These are phyloP conservation scores for Steromphala cineraria DNA, from an alignment of 2,888 invertebrate genomes.

Conservation along the genomic window DNA sequence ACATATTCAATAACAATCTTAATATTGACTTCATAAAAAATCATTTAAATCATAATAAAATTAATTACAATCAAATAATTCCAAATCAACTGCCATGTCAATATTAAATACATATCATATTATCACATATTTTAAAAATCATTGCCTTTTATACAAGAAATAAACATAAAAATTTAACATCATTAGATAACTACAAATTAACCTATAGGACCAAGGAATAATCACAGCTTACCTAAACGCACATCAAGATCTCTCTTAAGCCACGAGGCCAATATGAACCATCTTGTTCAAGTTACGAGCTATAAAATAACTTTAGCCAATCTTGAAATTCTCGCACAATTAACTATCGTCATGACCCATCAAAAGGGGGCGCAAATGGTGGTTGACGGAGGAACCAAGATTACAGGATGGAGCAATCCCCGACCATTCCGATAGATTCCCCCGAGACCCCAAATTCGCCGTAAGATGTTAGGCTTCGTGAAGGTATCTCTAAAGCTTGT, in stretches of 20 bases:
- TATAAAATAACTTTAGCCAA: conserved; percentile 17
- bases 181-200: no score
- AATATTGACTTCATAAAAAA: no score
- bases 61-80: no score
- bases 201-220: no score
- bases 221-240: neutral
- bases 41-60: no score
- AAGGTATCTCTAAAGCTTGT: conserved; percentile 11
- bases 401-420: conserved; percentile 4
- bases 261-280: neutral
- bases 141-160: no score
- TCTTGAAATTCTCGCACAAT: conserved; percentile 7
- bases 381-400: neutral
- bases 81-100: no score
- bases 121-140: no score
- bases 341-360: neutral
- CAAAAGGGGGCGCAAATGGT: neutral
- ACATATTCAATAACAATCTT: no score
- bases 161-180: no score
- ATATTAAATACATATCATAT: no score
- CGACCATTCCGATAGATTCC: neutral
- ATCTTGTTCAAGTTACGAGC: neutral
- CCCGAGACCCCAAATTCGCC: neutral
- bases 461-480: conserved; percentile 8
- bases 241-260: neutral